Conservation (phyloP, 1,140 invertebrate species). For the Drosophila burlai region DNA sequence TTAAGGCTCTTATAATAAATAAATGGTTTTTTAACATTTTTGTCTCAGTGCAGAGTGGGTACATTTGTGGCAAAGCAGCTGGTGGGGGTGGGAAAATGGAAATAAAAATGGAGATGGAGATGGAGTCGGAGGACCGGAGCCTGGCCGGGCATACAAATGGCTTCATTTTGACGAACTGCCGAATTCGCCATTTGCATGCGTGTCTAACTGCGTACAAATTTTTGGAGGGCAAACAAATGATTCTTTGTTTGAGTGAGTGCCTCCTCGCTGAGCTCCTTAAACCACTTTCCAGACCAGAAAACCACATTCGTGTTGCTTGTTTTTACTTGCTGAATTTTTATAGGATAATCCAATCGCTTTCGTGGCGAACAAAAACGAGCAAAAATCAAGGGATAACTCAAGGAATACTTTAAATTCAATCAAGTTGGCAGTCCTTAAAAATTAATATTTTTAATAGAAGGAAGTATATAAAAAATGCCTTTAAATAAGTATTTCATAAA, state of each 20-base stretch:
- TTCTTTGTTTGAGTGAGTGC: conserved; percentile 40
- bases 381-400: conserved; percentile 4
- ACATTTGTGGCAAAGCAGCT: conserved; percentile 5
- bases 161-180: conserved; percentile 66
- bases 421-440: background rate
- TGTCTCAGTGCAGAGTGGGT: background rate
- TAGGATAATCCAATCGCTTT: conserved; percentile 20
- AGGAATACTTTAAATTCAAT: background rate
- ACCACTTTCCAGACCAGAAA: conserved; percentile 12
- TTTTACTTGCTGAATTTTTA: conserved; percentile 15
- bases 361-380: background rate
- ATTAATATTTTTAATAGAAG: background rate
- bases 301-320: conserved; percentile 4
- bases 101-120: conserved; percentile 14
- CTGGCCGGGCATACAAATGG: conserved; percentile 70
- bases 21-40: background rate
- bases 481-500: background rate
- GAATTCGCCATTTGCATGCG: conserved; percentile 70
- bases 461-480: background rate
- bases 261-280: conserved; percentile 12
- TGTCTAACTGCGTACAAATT: conserved; percentile 64
- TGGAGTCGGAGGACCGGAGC: conserved; percentile 7
- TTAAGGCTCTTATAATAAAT: background rate
- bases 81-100: background rate
- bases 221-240: conserved; percentile 49